Evolutionary conservation across 1,140 invertebrate genomes (phyloP), one percentile per base, ranked within the genome.

Genomic region (Cepaea nemoralis): DNA sequence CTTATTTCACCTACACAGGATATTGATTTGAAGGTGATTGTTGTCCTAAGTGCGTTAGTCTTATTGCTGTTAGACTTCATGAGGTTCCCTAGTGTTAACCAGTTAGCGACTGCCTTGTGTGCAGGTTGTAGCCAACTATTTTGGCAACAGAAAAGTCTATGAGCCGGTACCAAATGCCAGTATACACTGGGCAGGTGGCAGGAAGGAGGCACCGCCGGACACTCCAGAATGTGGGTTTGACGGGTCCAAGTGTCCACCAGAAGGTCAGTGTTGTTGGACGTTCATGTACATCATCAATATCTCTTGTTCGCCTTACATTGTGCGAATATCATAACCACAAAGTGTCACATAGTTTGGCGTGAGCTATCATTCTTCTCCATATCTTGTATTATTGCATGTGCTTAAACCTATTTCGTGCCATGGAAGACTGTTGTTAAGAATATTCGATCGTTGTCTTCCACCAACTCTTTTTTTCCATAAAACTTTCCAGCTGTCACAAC

Each of bases 201-300:
- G 84, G 27, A 93, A 92, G 0, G 92, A 92, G 2, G 94, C 95
- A 2, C 97, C 97, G 0, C 94, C 94, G 0, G 97, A 98, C 92
- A 95, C 94, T 0, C 97, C 97, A 0, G 92, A 92, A 50, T 99
- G 98, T 91, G 98, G 98, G 55, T 99, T 96, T 90, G 97, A 99
- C 90, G 94, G 95, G 37, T 95, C 96, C 0, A 94, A 97, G 70
- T 99, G 97, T 90, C 92, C 93, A 6, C 91, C 93, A 63, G 90
- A 93, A 84, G 88, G 93, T 93, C 88, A 88, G 88, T 87, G 10
- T 48, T 8, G 19, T 48, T 48, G n/a, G n/a, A n/a, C n/a, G n/a
- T n/a, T n/a, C n/a, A n/a, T n/a, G n/a, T n/a, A n/a, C n/a, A n/a
- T 14, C 16, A n/a, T n/a, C 66, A 16, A 12, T 19, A n/a, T 14